Conservation (phyloP, 2,888 invertebrate genomes). For the Drosophila anomalipes region DNA sequence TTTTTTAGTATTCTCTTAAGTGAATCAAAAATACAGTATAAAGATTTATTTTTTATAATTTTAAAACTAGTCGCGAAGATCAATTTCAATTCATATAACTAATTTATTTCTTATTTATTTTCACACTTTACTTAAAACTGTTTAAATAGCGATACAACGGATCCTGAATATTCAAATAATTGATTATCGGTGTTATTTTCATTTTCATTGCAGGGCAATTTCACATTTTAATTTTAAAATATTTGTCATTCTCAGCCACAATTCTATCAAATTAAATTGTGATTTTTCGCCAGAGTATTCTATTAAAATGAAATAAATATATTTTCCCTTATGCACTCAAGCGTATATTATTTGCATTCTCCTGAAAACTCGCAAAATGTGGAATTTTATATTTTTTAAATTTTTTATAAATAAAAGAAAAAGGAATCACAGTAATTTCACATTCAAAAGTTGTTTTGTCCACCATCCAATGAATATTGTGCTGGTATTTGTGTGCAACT, state of each 20-base stretch:
- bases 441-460: conserved; percentile 14
- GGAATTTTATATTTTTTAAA: background rate
- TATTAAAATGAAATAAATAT: background rate
- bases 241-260: background rate
- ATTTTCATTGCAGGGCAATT: background rate
- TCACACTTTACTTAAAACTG: background rate
- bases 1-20: too few relatives aligned
- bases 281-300: background rate
- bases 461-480: conserved; percentile 1
- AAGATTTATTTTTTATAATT: background rate
- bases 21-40: background rate
- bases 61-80: background rate
- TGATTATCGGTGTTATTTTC: background rate
- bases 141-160: background rate
- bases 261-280: background rate
- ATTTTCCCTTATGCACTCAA: background rate
- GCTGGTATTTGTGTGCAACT: background rate
- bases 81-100: background rate
- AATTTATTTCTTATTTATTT: background rate
- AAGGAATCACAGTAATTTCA: conserved; percentile 14
- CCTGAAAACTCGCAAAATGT: background rate
- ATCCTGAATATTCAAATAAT: background rate
- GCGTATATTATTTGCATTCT: background rate
- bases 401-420: background rate
- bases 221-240: background rate